Conservation (phyloP, 2,113 vertebrate genomes). For the Microcebus griseorufus region DNA sequence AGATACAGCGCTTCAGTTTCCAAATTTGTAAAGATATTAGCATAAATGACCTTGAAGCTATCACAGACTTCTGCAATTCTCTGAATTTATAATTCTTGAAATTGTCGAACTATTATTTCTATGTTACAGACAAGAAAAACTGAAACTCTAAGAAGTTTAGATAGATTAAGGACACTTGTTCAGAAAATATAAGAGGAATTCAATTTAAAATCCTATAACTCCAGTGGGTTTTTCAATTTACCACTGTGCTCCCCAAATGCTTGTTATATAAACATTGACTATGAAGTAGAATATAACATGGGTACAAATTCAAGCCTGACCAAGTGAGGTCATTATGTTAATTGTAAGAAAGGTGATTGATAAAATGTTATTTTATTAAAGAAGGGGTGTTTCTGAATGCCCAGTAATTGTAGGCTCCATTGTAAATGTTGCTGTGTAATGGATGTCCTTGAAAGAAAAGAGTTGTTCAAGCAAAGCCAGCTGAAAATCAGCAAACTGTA, state of each 20-base stretch:
- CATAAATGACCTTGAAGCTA: background rate
- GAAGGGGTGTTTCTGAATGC: background rate
- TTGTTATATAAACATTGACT: background rate
- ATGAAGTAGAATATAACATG: background rate
- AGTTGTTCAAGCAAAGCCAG: background rate
- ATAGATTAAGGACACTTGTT: background rate
- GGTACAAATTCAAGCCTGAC: background rate
- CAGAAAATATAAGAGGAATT: background rate
- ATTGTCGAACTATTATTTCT: background rate
- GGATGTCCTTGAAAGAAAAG: slow-evolving; percentile 49
- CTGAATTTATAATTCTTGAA: background rate
- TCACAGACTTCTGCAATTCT: background rate
- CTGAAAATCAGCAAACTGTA: slow-evolving; percentile 58
- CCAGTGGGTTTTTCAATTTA: background rate
- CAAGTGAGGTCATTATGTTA: background rate
- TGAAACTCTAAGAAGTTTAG: background rate
- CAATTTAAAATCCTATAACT: background rate
- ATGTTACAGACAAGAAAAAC: background rate
- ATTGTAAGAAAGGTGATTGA: background rate
- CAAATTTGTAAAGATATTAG: background rate
- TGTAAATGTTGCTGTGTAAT: background rate
- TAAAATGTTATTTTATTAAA: background rate
- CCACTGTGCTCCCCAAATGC: background rate
- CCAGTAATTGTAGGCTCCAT: background rate
- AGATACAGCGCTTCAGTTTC: background rate